These are phyloP conservation scores for Sardina pilchardus DNA, from an alignment of 2,113 vertebrate genomes.

Conservation along the genomic window DNA sequence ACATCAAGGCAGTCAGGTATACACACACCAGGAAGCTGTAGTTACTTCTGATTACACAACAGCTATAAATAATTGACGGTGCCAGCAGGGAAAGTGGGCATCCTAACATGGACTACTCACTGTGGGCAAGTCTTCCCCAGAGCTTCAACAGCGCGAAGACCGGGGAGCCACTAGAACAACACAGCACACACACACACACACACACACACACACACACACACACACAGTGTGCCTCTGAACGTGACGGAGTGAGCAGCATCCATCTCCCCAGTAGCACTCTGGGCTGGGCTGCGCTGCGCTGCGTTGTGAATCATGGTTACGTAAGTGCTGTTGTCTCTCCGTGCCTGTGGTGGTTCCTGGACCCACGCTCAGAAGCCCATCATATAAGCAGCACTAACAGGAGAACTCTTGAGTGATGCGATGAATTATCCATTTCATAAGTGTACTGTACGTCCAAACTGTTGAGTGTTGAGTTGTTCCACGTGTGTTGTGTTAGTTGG, in stretches of 20 bases:
- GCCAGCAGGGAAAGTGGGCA: background rate
- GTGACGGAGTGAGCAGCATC: background rate
- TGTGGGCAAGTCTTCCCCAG: background rate
- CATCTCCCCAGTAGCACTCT: background rate
- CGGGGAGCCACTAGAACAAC: background rate
- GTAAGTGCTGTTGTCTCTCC: background rate
- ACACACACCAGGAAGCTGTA: background rate
- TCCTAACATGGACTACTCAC: background rate
- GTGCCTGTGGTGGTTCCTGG: conserved; percentile 3
- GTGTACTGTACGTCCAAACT: background rate
- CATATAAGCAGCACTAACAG: background rate
- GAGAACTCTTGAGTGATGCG: background rate
- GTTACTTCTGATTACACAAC: background rate
- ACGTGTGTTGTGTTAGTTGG: too few species aligned
- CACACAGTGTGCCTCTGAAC: background rate
- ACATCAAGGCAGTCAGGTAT: background rate
- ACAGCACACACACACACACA: background rate
- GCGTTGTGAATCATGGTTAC: conserved; percentile 1
- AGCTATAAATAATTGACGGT: background rate
- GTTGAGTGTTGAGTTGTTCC: background rate
- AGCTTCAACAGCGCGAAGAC: background rate
- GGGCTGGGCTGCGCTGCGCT: too few species aligned
- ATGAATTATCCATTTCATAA: background rate
- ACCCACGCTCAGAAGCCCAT: background rate
- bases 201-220: background rate